These are phyloP conservation scores for Nysson spinosus DNA, from an alignment of 2,888 invertebrate species.

Conservation along the genomic window DNA sequence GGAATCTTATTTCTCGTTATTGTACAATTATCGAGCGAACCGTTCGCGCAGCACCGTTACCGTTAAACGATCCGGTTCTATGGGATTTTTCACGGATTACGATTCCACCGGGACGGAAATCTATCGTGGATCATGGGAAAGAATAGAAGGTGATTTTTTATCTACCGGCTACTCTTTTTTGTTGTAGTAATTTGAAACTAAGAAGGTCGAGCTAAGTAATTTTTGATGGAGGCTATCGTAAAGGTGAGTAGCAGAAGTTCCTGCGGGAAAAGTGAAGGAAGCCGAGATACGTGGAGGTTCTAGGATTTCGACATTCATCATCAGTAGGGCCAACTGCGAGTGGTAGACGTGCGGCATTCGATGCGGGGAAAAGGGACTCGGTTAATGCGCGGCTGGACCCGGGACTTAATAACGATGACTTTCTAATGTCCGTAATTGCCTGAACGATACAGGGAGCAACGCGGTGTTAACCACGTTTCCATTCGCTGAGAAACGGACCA, in stretches of 20 bases:
- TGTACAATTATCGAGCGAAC: constrained; percentile 18
- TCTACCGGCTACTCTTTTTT: neutral
- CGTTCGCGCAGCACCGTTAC: no score
- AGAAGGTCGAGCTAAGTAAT: neutral
- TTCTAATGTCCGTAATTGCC: constrained; percentile 40
- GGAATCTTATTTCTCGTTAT: constrained; percentile 30
- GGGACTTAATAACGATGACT: constrained; percentile 33
- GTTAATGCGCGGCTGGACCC: constrained; percentile 5
- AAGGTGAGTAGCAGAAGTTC: no score
- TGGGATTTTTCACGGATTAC: no score
- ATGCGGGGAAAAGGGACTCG: neutral
- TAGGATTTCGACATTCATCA: constrained; percentile 17
- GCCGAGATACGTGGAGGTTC: neutral
- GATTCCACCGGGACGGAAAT: no score
- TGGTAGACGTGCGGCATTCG: neutral
- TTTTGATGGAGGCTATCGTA: constrained; percentile 2
- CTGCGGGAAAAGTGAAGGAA: neutral
- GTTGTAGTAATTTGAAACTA: neutral
- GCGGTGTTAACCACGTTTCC: constrained; percentile 23
- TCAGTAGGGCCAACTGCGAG: neutral
- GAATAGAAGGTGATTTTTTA: neutral
- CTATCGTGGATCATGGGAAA: no score
- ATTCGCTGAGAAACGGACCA: constrained; percentile 32
- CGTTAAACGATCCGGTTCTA: no score
- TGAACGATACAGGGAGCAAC: constrained; percentile 8